phyloP scores from a whole-genome alignment of 2,113 vertebrate species.

The Ailuropoda melanoleuca region DNA sequence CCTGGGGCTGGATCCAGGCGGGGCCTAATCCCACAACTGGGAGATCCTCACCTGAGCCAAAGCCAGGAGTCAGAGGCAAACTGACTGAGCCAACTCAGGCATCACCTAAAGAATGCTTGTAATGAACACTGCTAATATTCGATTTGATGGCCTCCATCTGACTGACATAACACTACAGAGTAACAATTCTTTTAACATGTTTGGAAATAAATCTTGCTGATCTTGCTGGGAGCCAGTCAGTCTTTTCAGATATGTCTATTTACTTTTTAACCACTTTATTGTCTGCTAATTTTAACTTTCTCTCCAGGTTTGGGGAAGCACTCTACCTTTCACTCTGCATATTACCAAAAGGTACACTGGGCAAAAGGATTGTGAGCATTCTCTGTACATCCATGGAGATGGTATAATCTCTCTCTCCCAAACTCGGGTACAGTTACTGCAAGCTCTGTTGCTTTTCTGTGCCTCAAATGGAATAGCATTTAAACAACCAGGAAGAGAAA shows the following conservation, averaged over 20 bases:
- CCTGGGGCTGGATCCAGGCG: not conserved
- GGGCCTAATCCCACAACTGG: not conserved
- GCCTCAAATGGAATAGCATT: not conserved
- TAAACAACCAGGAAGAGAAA: not conserved
- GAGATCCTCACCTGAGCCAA: not conserved
- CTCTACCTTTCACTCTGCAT: not conserved
- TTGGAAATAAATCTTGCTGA: not conserved
- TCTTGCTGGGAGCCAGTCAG: not conserved
- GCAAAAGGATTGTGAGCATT: not conserved
- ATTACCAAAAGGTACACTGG: not conserved
- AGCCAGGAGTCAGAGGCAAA: not conserved
- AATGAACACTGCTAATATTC: not conserved
- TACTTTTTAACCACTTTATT: not conserved
- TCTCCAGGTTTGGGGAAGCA: not conserved
- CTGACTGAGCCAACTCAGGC: not conserved
- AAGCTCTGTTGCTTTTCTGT: not conserved
- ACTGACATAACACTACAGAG: accelerated
- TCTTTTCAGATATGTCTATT: not conserved
- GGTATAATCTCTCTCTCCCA: not conserved
- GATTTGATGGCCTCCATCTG: not conserved
- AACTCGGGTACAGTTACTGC: not conserved
- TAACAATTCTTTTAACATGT: not conserved
- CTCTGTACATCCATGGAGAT: not conserved
- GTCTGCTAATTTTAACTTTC: not conserved
- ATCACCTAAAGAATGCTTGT: not conserved